phyloP scores from a whole-genome alignment of 2,888 invertebrate species.

The Bimastos eiseni region DNA sequence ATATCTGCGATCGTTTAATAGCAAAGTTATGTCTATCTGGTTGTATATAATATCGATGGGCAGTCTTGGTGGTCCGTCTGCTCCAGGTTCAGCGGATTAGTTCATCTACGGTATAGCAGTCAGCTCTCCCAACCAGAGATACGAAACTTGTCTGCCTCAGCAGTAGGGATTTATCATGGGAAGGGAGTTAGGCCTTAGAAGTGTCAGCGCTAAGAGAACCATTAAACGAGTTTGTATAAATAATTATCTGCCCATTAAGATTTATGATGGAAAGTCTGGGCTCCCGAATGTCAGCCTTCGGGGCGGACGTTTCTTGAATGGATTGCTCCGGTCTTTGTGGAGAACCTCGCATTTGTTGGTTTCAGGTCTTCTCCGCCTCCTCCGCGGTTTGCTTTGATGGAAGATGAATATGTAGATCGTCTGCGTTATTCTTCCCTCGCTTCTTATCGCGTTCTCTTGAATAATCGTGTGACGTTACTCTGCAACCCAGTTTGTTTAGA shows the following conservation, averaged over 20 bases:
- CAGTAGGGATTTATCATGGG: background rate
- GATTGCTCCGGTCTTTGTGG: background rate
- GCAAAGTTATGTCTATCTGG: background rate
- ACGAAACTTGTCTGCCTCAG: background rate
- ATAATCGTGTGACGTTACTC: no score
- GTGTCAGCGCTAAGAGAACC: background rate
- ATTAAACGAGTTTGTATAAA: background rate
- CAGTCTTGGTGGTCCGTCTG: conserved; percentile 10
- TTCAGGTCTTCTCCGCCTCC: background rate
- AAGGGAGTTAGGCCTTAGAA: background rate
- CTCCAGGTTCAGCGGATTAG: background rate
- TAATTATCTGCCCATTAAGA: no score
- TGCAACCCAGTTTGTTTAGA: no score
- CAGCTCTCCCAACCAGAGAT: background rate
- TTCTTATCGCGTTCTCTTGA: background rate
- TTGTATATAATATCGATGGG: background rate
- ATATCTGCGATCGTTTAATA: background rate
- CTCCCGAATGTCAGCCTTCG: background rate
- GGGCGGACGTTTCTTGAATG: background rate
- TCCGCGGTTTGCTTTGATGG: background rate
- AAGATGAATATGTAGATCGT: background rate
- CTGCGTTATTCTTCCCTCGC: background rate
- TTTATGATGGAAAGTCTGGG: background rate
- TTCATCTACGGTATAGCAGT: background rate
- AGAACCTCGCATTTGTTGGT: background rate